Percentiles rank a stretch among this genome's conserved stretches.
Conservation (phyloP, 2,888 invertebrate species). For the Sialis fuliginosa region DNA sequence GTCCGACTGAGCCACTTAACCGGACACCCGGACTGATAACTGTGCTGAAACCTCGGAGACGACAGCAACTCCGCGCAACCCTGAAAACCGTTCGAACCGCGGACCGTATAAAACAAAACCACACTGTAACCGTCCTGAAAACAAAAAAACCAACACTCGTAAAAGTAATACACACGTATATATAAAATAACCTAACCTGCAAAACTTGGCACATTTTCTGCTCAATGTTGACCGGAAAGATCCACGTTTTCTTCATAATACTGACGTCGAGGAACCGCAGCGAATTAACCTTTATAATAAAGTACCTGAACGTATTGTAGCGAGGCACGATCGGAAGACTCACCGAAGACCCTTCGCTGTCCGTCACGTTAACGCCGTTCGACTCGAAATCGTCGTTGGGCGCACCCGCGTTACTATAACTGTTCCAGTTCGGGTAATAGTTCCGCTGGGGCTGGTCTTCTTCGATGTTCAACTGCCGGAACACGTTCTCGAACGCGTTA, state of each 20-base stretch:
- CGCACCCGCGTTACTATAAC: no score
- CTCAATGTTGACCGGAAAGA: background rate
- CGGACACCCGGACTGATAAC: background rate
- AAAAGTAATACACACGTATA: background rate
- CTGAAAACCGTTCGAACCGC: slow-evolving; percentile 1
- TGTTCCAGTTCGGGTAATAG: no score
- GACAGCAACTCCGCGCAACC: background rate
- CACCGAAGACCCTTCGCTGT: background rate
- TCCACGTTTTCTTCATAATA: slow-evolving; percentile 1
- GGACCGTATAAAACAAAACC: background rate
- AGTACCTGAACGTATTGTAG: background rate
- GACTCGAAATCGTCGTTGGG: background rate
- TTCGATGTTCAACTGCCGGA: no score
- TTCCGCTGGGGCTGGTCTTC: no score
- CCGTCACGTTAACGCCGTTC: background rate
- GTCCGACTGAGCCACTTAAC: slow-evolving; percentile 1
- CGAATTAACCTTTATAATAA: background rate
- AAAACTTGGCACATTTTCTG: background rate
- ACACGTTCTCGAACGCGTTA: no score
- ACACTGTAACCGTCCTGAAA: slow-evolving; percentile 1
- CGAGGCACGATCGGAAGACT: background rate
- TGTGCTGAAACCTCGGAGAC: background rate
- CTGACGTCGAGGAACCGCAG: background rate
- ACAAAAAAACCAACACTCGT: background rate
- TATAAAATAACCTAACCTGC: background rate